Evolutionary conservation across 2,888 invertebrate species (phyloP).

Genomic region (Vanessa cardui): DNA sequence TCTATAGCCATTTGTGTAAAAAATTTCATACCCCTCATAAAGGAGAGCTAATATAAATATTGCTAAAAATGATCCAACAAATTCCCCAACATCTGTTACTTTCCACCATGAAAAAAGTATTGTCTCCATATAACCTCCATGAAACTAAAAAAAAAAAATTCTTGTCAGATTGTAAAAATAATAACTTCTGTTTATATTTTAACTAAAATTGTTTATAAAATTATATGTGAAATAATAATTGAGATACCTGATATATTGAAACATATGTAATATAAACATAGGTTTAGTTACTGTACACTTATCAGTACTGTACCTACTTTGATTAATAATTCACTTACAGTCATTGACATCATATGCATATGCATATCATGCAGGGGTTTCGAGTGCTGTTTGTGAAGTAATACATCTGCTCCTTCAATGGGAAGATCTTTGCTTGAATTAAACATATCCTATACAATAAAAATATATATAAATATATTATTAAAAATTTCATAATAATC

Average conservation of each 20-base stretch:
- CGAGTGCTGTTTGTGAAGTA: not conserved
- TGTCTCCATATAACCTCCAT: constrained; percentile 88
- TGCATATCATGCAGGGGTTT: not conserved
- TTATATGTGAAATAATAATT: not conserved
- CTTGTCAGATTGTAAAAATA: constrained; percentile 8
- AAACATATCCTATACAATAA: constrained; percentile 29
- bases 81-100: constrained; percentile 87
- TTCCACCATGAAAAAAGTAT: constrained; percentile 93
- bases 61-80: constrained; percentile 94
- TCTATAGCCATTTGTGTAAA: constrained; percentile 1
- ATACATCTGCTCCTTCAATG: constrained; percentile 4
- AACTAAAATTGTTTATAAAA: not conserved
- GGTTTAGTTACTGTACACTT: not conserved
- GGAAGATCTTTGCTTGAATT: constrained; percentile 25
- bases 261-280: too few relatives aligned
- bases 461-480: not conserved
- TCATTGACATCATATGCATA: constrained; percentile 58
- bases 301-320: not conserved
- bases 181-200: not conserved
- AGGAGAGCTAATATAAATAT: constrained; percentile 96
- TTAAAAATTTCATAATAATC: not conserved
- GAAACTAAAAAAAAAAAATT: constrained; percentile 85
- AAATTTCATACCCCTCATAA: constrained; percentile 92
- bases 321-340: constrained; percentile 51
- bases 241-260: too few relatives aligned